Conservation (phyloP, 2,113 vertebrate genomes). For the Trochalopteron elliotii region DNA sequence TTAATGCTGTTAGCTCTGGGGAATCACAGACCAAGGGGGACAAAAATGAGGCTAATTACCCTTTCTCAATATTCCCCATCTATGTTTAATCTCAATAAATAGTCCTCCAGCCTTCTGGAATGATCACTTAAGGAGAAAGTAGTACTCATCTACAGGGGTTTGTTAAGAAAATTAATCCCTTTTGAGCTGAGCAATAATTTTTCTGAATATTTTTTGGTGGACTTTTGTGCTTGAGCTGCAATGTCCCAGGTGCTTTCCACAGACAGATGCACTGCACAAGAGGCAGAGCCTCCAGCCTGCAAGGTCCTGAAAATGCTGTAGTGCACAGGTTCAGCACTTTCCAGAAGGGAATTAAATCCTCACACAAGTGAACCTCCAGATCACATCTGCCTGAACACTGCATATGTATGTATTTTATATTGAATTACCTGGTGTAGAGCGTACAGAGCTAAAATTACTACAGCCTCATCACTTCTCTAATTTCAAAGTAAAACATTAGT, state of each 20-base stretch:
- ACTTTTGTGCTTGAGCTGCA: neutral
- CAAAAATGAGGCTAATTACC: slow-evolving; percentile 37
- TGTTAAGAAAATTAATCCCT: neutral
- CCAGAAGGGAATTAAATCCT: neutral
- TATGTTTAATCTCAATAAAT: slow-evolving; percentile 9
- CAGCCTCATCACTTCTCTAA: neutral
- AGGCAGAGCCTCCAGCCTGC: neutral
- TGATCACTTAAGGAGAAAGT: neutral
- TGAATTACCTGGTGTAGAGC: neutral
- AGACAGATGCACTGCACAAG: neutral
- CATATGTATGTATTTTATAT: neutral
- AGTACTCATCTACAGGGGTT: neutral
- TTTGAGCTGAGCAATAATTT: neutral
- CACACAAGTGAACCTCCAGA: neutral
- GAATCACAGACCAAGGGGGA: neutral
- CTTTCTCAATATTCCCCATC: slow-evolving; percentile 1
- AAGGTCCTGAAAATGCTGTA: neutral
- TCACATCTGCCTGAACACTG: neutral
- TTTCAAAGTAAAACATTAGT: neutral
- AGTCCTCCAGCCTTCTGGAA: slow-evolving; percentile 19
- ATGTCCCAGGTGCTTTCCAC: neutral
- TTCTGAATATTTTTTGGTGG: neutral
- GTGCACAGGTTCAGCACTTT: neutral
- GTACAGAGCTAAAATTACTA: neutral
- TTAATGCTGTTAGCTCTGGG: neutral